Evolutionary conservation across 2,113 vertebrate species (phyloP).

Genomic region (Cyphomyrus plagiostoma): DNA sequence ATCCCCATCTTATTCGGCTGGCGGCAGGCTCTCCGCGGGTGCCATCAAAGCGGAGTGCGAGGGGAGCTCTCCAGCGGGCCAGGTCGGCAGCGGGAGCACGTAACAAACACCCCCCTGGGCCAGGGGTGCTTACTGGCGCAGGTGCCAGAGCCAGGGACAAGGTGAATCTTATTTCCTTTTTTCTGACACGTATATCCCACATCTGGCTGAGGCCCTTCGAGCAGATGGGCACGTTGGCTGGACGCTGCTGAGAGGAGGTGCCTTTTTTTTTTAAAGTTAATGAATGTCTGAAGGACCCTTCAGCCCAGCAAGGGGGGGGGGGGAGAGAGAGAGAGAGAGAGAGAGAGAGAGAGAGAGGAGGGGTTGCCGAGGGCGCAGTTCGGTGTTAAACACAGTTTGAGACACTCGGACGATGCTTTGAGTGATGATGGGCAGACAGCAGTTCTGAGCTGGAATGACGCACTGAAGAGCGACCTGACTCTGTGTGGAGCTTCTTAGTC

Average conservation of each 20-base stretch:
- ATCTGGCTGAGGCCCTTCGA: conserved; percentile 57
- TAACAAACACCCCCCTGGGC: neutral
- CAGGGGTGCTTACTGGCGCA: neutral
- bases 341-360: neutral
- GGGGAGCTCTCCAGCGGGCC: neutral
- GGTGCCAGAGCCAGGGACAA: neutral
- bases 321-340: neutral
- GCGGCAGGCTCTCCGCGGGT: neutral
- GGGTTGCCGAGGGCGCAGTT: conserved; percentile 23
- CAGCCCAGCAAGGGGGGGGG: conserved; percentile 46
- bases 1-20: neutral
- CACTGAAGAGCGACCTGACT: neutral
- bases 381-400: conserved; percentile 64
- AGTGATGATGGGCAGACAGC: conserved; percentile 26
- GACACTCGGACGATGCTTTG: neutral
- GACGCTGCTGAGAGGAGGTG: conserved; percentile 57
- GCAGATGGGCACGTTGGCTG: conserved; percentile 61
- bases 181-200: conserved; percentile 55
- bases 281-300: conserved; percentile 64
- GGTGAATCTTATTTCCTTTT: conserved; percentile 6
- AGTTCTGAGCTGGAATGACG: neutral
- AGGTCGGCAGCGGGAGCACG: neutral
- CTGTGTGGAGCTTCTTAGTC: neutral
- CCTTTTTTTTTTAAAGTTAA: conserved; percentile 70
- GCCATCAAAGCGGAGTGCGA: neutral